Evolutionary conservation across 1,140 invertebrate genomes (phyloP).

Genomic region (Brachionus rubens): DNA sequence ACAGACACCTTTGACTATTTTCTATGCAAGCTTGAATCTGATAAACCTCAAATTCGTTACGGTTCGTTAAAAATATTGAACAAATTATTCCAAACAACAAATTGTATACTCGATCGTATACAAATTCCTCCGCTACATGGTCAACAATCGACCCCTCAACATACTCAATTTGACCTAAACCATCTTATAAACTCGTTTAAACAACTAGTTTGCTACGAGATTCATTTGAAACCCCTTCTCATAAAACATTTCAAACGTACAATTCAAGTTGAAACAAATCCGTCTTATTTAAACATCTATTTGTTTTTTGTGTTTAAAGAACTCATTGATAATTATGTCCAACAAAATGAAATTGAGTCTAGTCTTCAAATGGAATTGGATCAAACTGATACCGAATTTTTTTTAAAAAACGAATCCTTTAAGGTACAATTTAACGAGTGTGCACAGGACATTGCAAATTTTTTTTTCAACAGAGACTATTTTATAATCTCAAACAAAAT

Average conservation of each 20-base stretch:
- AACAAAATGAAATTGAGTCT: not conserved
- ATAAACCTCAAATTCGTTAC: not conserved
- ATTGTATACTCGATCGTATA: not conserved
- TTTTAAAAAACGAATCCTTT: not conserved
- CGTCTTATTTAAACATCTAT: not conserved
- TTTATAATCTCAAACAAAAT: not conserved
- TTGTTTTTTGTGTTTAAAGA: not conserved
- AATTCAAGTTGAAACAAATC: conserved; percentile 26
- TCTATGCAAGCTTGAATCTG: conserved; percentile 6
- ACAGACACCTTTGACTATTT: conserved; percentile 18
- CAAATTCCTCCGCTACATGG: not conserved
- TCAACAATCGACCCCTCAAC: not conserved
- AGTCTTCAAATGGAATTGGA: not conserved
- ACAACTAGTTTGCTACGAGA: not conserved
- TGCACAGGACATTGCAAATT: not conserved
- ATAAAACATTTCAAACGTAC: not conserved
- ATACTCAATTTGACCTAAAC: not conserved
- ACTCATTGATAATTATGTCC: not conserved
- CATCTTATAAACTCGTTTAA: conserved; percentile 2
- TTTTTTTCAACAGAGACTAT: conserved; percentile 29
- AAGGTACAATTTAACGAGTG: not conserved
- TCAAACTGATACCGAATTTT: not conserved
- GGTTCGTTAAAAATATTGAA: conserved; percentile 20
- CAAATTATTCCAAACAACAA: not conserved
- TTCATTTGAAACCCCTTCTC: not conserved